Evolutionary conservation across 2,113 vertebrate species (phyloP).

Genomic region (Tonatia bakeri): DNA sequence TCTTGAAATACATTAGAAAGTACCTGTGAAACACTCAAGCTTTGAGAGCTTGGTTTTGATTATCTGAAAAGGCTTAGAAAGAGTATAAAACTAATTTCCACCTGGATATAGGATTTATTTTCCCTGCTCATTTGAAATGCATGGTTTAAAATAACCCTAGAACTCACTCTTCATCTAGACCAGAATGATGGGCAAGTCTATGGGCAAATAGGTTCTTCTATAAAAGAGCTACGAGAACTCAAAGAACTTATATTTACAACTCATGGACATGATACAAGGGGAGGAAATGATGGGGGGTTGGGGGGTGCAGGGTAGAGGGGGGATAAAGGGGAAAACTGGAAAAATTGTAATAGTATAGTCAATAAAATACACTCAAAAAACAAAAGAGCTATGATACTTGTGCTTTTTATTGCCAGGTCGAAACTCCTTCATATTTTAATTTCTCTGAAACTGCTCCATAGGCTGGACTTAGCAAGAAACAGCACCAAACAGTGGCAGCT

Average conservation of each 20-base stretch:
- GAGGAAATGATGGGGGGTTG: no score
- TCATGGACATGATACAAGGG: no score
- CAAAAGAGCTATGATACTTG: neutral
- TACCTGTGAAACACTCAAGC: neutral
- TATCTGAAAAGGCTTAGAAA: constrained; percentile 11
- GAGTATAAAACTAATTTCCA: constrained; percentile 6
- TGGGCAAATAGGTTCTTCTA: neutral
- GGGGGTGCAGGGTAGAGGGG: no score
- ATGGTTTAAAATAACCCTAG: neutral
- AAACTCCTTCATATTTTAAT: neutral
- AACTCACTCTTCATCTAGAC: constrained; percentile 21
- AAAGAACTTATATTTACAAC: no score
- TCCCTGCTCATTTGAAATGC: neutral
- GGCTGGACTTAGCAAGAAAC: neutral
- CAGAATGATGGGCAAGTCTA: neutral
- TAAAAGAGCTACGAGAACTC: neutral
- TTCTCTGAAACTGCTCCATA: neutral
- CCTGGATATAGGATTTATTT: neutral
- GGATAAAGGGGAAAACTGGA: no score
- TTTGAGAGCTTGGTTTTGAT: constrained; percentile 12
- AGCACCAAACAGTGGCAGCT: neutral
- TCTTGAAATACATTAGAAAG: constrained; percentile 17
- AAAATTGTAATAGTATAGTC: no score
- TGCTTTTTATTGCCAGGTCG: neutral
- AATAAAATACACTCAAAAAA: no score